Conservation (phyloP, 2,888 invertebrate species). For the Ceramica pisi region DNA sequence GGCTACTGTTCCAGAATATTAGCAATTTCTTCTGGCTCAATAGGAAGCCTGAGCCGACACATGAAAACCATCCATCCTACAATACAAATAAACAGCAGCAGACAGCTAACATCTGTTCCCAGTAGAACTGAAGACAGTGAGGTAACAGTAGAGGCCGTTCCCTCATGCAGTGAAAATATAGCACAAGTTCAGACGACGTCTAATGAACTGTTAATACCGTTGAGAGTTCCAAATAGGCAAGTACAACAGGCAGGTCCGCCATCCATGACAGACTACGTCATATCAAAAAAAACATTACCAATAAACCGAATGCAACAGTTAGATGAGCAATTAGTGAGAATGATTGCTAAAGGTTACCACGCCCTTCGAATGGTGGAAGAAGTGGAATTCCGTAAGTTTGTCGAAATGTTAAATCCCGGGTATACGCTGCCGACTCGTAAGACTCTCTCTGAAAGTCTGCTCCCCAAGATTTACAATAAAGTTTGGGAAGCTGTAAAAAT, state of each 20-base stretch:
- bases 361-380: constrained; percentile 6
- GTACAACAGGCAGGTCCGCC: background rate
- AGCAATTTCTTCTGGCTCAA: constrained; percentile 43
- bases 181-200: background rate
- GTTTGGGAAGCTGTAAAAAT: background rate
- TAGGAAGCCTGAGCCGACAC: constrained; percentile 52
- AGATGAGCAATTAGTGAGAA: background rate
- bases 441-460: background rate
- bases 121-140: background rate
- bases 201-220: background rate
- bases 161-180: background rate
- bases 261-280: background rate
- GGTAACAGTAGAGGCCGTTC: background rate
- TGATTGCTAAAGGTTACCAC: constrained; percentile 11
- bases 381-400: background rate
- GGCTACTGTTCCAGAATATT: constrained; percentile 45
- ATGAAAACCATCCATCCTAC: constrained; percentile 48
- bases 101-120: constrained; percentile 5
- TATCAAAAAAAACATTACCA: background rate
- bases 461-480: background rate
- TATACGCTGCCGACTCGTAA: background rate
- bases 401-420: constrained; percentile 8
- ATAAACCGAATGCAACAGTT: background rate
- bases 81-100: constrained; percentile 12
- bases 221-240: background rate